Evolutionary conservation across 2,888 invertebrate genomes (phyloP), one percentile per base, ranked within the genome.

Genomic region (Acronicta aceris): DNA sequence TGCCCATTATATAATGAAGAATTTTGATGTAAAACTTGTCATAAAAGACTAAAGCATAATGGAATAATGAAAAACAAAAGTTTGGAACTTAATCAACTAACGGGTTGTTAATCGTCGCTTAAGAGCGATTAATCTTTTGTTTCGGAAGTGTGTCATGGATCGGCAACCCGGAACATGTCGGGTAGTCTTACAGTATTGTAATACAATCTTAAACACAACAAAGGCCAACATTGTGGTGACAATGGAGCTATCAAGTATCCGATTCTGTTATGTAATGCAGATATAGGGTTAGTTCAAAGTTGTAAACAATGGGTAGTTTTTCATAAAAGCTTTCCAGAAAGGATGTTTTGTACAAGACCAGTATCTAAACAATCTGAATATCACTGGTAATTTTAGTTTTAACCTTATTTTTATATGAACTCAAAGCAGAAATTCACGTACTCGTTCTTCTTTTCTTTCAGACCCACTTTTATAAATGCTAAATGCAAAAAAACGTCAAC

Each of bases 181-280:
- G 48, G 48, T 74, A 68, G 65, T 49, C 59, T 68, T 56, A 65
- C 74, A 74, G 62, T 71, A 76, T 63, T 71, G 88, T 85, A 88
- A 88, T 79, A 71, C 67, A 78, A 88, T 86, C 81, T 72, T 69
- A 57, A 48, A 63, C 60, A 68, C 50, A 52, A 79, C 81, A 82
- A 86, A 85, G 86, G 82, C 78, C 82, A 71, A 68, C 71, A 68
- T 71, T 87, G 88, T 76, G 87, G 86, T 81, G 79, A 85, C 86
- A 81, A 81, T 81, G 65, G 59, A 59, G 57, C 56, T 82, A 84
- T 85, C 85, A 66, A 68, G 69, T 88, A 74, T 70, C 84, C 69
- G 48, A 58, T 61, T 58, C 59, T 65, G 75, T 78, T 78, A 65
- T 77, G 74, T 75, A 78, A 76, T 69, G 40, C 56, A 42, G 59